These are phyloP conservation scores for Patella vulgata DNA, from an alignment of 1,140 invertebrate genomes.

Conservation along the genomic window DNA sequence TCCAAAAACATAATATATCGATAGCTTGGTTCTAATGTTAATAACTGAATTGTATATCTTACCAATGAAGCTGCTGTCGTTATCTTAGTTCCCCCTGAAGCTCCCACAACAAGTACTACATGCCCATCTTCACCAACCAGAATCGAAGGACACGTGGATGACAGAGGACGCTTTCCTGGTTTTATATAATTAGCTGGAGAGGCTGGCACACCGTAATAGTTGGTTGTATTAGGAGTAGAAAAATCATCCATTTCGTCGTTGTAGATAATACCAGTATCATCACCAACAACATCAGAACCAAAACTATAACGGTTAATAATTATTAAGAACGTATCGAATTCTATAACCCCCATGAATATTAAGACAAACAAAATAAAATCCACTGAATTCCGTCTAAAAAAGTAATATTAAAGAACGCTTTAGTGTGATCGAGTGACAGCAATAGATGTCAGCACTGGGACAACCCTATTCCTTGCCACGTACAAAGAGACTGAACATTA, in stretches of 20 bases:
- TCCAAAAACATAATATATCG: no score
- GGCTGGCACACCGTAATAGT: slow-evolving; percentile 73
- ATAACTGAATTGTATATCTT: no score
- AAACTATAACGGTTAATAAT: slow-evolving; percentile 55
- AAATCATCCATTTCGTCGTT: slow-evolving; percentile 98
- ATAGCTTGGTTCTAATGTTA: no score
- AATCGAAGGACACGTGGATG: slow-evolving; percentile 90
- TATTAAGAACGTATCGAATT: no score
- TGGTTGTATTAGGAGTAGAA: slow-evolving; percentile 77
- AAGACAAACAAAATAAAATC: no score
- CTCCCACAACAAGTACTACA: slow-evolving; percentile 82
- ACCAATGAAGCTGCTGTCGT: slow-evolving; percentile 83
- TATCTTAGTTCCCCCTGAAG: slow-evolving; percentile 91
- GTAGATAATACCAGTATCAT: slow-evolving; percentile 87
- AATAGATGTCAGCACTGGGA: no score
- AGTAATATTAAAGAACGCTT: no score
- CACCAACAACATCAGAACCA: slow-evolving; percentile 66
- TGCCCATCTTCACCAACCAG: slow-evolving; percentile 78
- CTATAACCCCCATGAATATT: no score
- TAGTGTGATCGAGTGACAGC: no score
- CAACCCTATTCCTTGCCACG: no score
- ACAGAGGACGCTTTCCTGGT: slow-evolving; percentile 85
- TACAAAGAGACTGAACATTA: no score
- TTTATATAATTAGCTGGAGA: slow-evolving; percentile 81
- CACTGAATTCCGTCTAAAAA: no score